phyloP scores from a whole-genome alignment of 1,140 invertebrate genomes.

The Zaprionus tsacasi region DNA sequence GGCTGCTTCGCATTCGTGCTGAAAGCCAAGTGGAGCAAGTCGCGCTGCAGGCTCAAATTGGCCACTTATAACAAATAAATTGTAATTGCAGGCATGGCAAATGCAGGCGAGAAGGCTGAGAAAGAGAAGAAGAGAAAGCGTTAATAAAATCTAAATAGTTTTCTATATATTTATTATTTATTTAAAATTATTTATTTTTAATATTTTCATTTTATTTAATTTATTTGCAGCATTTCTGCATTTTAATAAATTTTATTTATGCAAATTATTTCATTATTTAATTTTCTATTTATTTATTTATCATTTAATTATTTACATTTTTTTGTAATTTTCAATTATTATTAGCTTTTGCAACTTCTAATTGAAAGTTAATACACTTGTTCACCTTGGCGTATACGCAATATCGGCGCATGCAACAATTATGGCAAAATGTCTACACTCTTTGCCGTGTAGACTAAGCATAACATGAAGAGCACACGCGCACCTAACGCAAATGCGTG shows the following conservation, averaged over 20 bases:
- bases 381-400: slow-evolving; percentile 42
- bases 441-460: slow-evolving; percentile 46
- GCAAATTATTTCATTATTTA: neutral
- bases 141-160: neutral
- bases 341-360: neutral
- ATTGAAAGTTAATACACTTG: slow-evolving; percentile 8
- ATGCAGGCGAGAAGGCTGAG: neutral
- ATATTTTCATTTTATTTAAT: neutral
- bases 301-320: neutral
- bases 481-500: slow-evolving; percentile 70
- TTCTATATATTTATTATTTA: neutral
- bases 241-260: neutral
- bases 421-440: slow-evolving; percentile 68
- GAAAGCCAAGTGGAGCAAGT: slow-evolving; percentile 31
- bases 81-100: neutral
- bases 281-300: neutral
- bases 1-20: slow-evolving; percentile 10
- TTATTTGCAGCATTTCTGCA: neutral
- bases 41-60: slow-evolving; percentile 24
- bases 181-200: neutral
- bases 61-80: slow-evolving; percentile 15
- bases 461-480: slow-evolving; percentile 60
- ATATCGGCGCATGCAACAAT: slow-evolving; percentile 70
- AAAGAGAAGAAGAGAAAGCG: neutral
- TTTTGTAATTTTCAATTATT: neutral